Evolutionary conservation across 2,888 invertebrate species (phyloP), one percentile per base, ranked within the genome.

Genomic region (Rhingia rostrata): DNA sequence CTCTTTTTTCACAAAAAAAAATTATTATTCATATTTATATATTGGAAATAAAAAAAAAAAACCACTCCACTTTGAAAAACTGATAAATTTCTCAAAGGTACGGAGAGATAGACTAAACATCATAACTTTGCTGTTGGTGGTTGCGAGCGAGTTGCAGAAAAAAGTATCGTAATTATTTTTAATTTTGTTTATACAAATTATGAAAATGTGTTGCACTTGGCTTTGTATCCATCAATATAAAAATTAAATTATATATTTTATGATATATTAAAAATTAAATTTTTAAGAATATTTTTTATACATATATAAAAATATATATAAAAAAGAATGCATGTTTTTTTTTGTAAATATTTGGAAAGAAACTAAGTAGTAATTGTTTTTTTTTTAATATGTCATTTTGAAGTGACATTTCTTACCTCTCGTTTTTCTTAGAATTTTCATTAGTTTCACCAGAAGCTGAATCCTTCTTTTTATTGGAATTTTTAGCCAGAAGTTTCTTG

Each of bases 401-500:
- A 61, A 87, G 82, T 87, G 86, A 87, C 87, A 88, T 84, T 88
- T 90, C 92, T 92, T 92, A 92, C 91, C 91, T 92, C 91, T 91
- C 91, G 88, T 88, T 90, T 90, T 91, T 91, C 88, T 91, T 87
- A 86, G 85, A 61, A 81, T 87, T 87, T 84, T 88, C 88, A 86
- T 86, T 87, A 86, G 87, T 91, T 88, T 91, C 91, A 90, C 91
- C 91, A 90, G 91, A 89, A 91, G 91, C 89, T 90, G 90, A 89
- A 91, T 91, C 91, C 91, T 91, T 91, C 89, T 91, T 91, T 91
- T 91, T 91, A 90, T 90, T 91, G 90, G 91, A 91, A 91, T 92
- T 92, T 91, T 92, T 92, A 89, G 91, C 91, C 91, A 92, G 91
- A 91, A 91, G 90, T 91, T 92, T 92, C 91, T 92, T 92, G 88